Conservation (phyloP, 30 jellyfish, hydroid and myxozoan genomes). For the Cassiopea andromeda region DNA sequence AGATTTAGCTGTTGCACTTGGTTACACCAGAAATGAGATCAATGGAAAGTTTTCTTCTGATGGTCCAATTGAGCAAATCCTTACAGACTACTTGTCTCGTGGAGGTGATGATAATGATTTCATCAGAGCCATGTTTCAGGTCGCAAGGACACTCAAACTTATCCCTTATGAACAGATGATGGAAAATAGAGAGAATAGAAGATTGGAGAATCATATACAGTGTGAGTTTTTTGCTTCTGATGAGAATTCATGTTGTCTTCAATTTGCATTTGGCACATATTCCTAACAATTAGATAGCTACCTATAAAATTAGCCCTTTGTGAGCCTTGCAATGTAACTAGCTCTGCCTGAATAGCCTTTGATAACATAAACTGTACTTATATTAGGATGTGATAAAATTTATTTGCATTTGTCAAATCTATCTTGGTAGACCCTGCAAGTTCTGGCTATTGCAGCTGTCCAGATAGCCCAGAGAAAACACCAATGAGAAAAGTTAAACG, state of each 20-base stretch:
- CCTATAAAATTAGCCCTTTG: too few species aligned
- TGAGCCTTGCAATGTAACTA: too few species aligned
- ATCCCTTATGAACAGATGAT: constrained; percentile 74
- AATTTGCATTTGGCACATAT: too few species aligned
- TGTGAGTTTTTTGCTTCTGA: constrained; percentile 17
- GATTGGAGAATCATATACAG: constrained; percentile 55
- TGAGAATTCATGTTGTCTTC: too few species aligned
- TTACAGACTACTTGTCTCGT: constrained; percentile 76
- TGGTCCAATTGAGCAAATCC: constrained; percentile 65
- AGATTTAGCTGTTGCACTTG: constrained; percentile 79
- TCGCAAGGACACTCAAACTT: constrained; percentile 72
- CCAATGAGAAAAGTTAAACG: constrained; percentile 77
- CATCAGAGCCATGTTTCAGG: constrained; percentile 69
- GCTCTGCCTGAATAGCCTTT: too few species aligned
- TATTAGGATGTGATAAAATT: too few species aligned
- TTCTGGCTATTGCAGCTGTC: constrained; percentile 59
- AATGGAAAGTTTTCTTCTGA: constrained; percentile 58
- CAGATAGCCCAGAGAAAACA: constrained; percentile 57
- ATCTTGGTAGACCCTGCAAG: not conserved
- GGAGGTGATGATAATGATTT: constrained; percentile 75
- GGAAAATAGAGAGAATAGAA: constrained; percentile 84
- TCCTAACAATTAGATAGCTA: too few species aligned
- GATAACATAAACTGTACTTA: not conserved
- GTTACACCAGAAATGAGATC: constrained; percentile 76
- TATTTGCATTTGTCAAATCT: not conserved